Evolutionary conservation across 2,888 invertebrate genomes (phyloP), one percentile per base, ranked within the genome.

Genomic region (Ormia ochracea): DNA sequence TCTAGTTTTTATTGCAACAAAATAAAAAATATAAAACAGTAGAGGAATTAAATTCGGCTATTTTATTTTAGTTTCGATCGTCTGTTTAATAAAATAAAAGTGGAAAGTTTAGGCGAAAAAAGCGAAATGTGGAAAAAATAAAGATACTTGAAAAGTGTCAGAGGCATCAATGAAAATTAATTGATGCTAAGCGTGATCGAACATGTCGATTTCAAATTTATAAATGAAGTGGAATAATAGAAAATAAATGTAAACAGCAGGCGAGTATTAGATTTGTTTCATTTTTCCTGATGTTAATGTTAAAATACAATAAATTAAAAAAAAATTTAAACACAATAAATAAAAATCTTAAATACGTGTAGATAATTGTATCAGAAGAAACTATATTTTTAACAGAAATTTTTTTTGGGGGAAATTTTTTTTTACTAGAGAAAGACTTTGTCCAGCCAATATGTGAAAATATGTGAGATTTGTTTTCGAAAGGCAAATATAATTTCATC

Each of bases 81-180:
- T 14, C n/a, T 26, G 7, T 26, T 50, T 7, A 14, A 21, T 10
- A 50, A 50, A 50, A 21, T 6, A 23, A 50, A 41, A 41, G 23
- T 0, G 0, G 56, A 61, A 56, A 63, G 17, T 43, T 43, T 23
- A 54, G 6, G 6, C 26, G 17, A 10, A 54, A 58, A n/a, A n/a
- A 69, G 54, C 19, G 7, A 23, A 52, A 31, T 10, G 7, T 9
- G 38, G 14, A 58, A 23, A 36, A 26, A 69, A 19, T 12, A 14
- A 3, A 70, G 50, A 70, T 75, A 75, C 75, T 76, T 68, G 79
- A 79, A 70, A 54, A 72, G 54, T 80, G 79, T 80, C 79, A 68
- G 76, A 76, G 66, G 76, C 76, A 72, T 76, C 70, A 76, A 66
- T 56, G 72, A 21, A 66, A 80, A 68, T 76, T 66, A 76, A 72